Evolutionary conservation across 2,113 vertebrate species (phyloP), one percentile per base, ranked within the genome.

Genomic region (Kryptolebias marmoratus): DNA sequence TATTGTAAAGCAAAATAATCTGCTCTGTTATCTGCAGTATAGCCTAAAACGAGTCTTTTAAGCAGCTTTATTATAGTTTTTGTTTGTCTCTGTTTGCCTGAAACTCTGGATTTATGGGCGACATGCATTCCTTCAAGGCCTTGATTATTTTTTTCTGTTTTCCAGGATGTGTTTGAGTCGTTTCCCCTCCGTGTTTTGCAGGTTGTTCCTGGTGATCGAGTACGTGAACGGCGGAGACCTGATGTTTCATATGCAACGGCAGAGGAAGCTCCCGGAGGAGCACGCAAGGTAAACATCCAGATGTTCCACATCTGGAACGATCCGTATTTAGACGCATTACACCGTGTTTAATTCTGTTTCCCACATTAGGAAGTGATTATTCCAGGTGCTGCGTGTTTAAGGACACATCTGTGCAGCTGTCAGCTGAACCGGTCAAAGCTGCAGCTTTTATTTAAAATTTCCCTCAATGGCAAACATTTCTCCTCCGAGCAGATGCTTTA

Each of bases 201-300:
- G 97, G 86, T 91, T 99, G 83, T 99, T 99, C 90, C 94, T 99
- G 78, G 97, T 99, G 88, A 99, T 99, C 16, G 97, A 99, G 64
- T 99, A 99, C 1, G 97, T 99, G 56, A 99, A 98, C 0, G 97
- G 97, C 0, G 97, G 97, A 6, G 97, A 99, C 82, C 94, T 99
- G 81, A 99, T 99, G 97, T 99, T 99, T 88, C 97, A 99, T 87
- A 99, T 99, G 97, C 97, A 99, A 88, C 93, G 96, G 28, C 97
- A 99, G 79, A 92, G 97, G 83, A 99, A 99, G 47, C 97, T 99
- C 55, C 97, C 97, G 0, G 97, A 99, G 81, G 97, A 99, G 80
- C 97, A 99, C 0, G 96, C 97, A 44, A 95, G 97, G 97, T 98
- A 94, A 82, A 56, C 63, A 52, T 77, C 50, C 83, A 72, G 68